Evolutionary conservation across 92 coral and sea anemone genomes (phyloP).

Genomic region (Hydrozoanthus gracilis): DNA sequence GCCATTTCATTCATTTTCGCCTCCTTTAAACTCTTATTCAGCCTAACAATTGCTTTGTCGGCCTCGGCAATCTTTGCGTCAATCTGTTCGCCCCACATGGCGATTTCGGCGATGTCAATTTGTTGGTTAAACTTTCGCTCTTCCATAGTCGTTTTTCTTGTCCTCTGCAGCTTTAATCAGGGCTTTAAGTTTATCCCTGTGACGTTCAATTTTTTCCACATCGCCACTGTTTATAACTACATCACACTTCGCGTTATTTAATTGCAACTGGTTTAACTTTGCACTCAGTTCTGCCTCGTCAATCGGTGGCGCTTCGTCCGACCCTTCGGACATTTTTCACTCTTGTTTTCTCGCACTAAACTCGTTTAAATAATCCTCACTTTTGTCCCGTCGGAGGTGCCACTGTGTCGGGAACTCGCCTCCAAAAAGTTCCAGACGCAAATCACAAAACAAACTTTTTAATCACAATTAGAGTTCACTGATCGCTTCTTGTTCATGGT

Average conservation of each 20-base stretch:
- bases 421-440: no score
- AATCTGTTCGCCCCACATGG: background rate
- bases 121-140: background rate
- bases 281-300: background rate
- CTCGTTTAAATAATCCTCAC: background rate
- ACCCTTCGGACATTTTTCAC: background rate
- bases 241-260: constrained; percentile 24
- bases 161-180: constrained; percentile 3
- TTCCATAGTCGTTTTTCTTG: background rate
- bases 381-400: no score
- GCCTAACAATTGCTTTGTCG: background rate
- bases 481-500: no score
- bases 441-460: no score
- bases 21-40: constrained; percentile 7
- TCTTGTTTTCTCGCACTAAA: background rate
- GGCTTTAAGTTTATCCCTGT: constrained; percentile 24
- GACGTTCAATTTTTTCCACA: constrained; percentile 4
- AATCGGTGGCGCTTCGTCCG: background rate
- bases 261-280: background rate
- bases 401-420: no score
- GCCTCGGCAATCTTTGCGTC: background rate
- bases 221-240: constrained; percentile 16
- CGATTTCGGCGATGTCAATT: constrained; percentile 4
- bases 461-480: no score
- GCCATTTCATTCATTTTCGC: constrained; percentile 1